These are phyloP conservation scores for Sebastes trivittatus DNA, from an alignment of 2,797 vertebrate species.

Conservation along the genomic window DNA sequence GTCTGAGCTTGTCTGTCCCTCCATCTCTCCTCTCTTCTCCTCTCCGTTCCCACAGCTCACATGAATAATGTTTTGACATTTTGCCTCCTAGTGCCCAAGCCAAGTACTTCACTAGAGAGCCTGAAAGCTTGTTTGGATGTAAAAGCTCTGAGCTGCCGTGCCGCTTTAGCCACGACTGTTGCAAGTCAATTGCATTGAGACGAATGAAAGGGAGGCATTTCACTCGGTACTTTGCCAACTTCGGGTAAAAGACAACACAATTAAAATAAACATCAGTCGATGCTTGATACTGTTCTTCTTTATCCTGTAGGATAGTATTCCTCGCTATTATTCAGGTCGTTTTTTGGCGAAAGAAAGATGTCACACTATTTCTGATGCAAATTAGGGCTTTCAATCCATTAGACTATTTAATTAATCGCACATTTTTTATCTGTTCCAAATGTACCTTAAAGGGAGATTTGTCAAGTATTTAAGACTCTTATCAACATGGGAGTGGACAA, in stretches of 20 bases:
- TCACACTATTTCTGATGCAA: conserved; percentile 36
- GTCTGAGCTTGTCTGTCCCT: conserved; percentile 16
- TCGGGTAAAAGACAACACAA: neutral
- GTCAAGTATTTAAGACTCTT: too few relatives aligned
- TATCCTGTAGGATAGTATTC: neutral
- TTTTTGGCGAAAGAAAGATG: conserved; percentile 33
- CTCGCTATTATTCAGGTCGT: neutral
- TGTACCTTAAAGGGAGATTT: too few relatives aligned
- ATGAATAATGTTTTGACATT: conserved; percentile 48
- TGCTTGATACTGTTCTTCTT: neutral
- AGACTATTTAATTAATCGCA: too few relatives aligned
- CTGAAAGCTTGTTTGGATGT: conserved; percentile 38
- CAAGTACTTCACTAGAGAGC: conserved; percentile 35
- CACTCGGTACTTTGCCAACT: neutral
- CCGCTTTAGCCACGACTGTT: neutral
- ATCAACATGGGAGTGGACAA: too few relatives aligned
- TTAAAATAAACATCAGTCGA: conserved; percentile 2
- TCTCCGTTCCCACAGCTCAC: neutral
- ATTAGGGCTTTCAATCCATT: neutral
- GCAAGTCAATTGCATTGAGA: conserved; percentile 10
- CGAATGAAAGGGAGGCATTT: conserved; percentile 19
- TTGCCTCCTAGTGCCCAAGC: conserved; percentile 50
- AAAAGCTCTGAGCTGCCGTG: neutral
- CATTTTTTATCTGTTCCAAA: too few relatives aligned
- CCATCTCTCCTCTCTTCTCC: conserved; percentile 1